phyloP scores from a whole-genome alignment of 2,888 invertebrate genomes.

The Esperia sulphurella region DNA sequence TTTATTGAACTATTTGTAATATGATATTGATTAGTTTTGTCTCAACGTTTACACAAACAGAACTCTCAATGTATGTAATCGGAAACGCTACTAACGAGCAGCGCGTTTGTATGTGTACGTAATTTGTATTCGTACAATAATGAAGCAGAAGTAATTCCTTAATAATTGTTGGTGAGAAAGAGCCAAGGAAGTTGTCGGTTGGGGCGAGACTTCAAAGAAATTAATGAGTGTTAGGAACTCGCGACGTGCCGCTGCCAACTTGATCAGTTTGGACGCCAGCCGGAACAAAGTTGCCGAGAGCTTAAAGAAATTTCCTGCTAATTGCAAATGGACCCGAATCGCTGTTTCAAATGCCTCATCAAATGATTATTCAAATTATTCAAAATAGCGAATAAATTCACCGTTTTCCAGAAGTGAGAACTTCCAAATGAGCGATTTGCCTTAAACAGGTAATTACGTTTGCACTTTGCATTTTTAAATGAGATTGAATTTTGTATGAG shows the following conservation, averaged over 20 bases:
- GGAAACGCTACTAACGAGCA: constrained; percentile 44
- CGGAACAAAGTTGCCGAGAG: constrained; percentile 70
- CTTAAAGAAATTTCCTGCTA: constrained; percentile 65
- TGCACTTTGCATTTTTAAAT: not conserved
- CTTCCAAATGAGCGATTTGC: constrained; percentile 10
- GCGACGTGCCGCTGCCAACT: constrained; percentile 63
- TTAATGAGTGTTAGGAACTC: constrained; percentile 77
- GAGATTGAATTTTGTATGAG: constrained; percentile 1
- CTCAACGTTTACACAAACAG: too few species aligned
- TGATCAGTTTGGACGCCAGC: constrained; percentile 77
- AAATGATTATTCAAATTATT: constrained; percentile 45
- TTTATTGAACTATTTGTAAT: too few species aligned
- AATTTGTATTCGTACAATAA: constrained; percentile 48
- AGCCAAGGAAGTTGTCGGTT: constrained; percentile 59
- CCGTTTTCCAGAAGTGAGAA: constrained; percentile 22
- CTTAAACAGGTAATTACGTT: not conserved
- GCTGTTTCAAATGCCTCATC: constrained; percentile 43
- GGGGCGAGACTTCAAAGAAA: constrained; percentile 71
- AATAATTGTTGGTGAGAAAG: constrained; percentile 67
- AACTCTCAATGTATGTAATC: constrained; percentile 38
- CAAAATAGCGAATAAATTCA: constrained; percentile 42
- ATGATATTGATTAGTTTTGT: too few species aligned
- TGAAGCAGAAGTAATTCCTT: constrained; percentile 65
- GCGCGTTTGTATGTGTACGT: constrained; percentile 15
- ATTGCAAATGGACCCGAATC: constrained; percentile 50